These are phyloP conservation scores for Nysson spinosus DNA, from an alignment of 2,888 invertebrate species.

Conservation along the genomic window DNA sequence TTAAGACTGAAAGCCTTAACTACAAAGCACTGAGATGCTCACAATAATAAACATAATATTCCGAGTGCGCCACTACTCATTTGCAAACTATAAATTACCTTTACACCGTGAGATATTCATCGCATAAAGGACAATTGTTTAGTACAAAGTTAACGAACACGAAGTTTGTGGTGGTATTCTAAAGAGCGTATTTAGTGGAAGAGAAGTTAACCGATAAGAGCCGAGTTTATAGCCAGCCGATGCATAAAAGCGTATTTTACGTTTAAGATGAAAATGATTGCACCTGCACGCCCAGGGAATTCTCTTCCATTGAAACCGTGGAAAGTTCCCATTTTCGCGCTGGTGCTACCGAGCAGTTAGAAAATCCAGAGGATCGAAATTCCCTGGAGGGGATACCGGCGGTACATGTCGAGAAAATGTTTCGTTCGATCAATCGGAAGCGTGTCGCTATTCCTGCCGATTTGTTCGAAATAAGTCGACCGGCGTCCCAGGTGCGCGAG, in stretches of 20 bases:
- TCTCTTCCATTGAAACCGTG: conserved; percentile 8
- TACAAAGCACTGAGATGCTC: too few relatives aligned
- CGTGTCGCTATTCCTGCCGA: conserved; percentile 51
- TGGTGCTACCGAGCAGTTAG: background rate
- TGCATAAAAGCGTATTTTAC: conserved; percentile 8
- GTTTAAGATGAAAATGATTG: conserved; percentile 27
- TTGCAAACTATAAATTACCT: too few relatives aligned
- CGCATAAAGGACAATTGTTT: too few relatives aligned
- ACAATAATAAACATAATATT: too few relatives aligned
- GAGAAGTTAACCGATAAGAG: too few relatives aligned
- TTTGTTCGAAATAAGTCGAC: conserved; percentile 62
- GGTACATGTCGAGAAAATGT: conserved; percentile 26
- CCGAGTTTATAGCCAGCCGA: background rate
- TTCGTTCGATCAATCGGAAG: conserved; percentile 58
- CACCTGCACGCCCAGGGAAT: conserved; percentile 22
- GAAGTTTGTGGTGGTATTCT: too few relatives aligned
- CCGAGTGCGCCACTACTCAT: too few relatives aligned
- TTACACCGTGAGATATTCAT: too few relatives aligned
- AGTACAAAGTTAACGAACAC: too few relatives aligned
- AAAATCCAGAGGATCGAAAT: conserved; percentile 13
- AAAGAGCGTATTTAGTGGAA: too few relatives aligned
- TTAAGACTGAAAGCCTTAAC: too few relatives aligned
- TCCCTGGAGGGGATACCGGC: conserved; percentile 32
- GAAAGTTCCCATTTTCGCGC: conserved; percentile 27
- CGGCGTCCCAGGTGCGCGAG: conserved; percentile 61